phyloP scores from a whole-genome alignment of 2,113 vertebrate genomes.

The Recurvirostra avosetta region DNA sequence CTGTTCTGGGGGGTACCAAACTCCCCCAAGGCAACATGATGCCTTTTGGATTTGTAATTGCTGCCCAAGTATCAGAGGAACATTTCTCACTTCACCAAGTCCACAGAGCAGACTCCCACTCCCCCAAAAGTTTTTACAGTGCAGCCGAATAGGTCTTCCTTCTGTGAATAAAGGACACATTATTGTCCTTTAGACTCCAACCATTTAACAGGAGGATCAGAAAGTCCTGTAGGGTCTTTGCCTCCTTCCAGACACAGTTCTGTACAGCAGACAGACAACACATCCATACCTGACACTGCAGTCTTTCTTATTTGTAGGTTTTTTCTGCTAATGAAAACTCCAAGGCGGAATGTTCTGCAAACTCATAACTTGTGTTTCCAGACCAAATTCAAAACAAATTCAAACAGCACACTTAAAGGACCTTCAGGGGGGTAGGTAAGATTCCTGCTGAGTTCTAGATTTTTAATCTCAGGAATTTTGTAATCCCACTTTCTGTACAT shows the following conservation, averaged over 20 bases:
- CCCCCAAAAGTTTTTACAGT: not conserved
- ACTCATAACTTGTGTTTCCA: not conserved
- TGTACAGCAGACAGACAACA: not conserved
- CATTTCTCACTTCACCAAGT: not conserved
- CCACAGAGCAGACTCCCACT: not conserved
- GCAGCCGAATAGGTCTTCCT: not conserved
- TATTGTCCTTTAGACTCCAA: not conserved
- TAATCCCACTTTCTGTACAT: not conserved
- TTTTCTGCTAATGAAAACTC: not conserved
- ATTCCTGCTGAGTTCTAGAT: not conserved
- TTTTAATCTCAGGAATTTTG: not conserved
- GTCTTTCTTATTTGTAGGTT: not conserved
- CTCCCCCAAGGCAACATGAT: not conserved
- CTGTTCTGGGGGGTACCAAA: not conserved
- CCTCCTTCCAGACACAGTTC: not conserved
- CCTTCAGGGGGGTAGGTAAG: not conserved
- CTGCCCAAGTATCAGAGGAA: not conserved
- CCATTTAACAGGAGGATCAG: not conserved
- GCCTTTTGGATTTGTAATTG: not conserved
- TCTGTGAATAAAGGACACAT: not conserved
- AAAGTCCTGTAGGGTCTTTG: not conserved
- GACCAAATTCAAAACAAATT: not conserved
- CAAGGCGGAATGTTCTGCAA: not conserved
- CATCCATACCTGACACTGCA: not conserved
- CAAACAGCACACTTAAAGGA: not conserved